Conservation (phyloP, 92 coral and sea anemone species). For the Zoanthus sociatus region DNA sequence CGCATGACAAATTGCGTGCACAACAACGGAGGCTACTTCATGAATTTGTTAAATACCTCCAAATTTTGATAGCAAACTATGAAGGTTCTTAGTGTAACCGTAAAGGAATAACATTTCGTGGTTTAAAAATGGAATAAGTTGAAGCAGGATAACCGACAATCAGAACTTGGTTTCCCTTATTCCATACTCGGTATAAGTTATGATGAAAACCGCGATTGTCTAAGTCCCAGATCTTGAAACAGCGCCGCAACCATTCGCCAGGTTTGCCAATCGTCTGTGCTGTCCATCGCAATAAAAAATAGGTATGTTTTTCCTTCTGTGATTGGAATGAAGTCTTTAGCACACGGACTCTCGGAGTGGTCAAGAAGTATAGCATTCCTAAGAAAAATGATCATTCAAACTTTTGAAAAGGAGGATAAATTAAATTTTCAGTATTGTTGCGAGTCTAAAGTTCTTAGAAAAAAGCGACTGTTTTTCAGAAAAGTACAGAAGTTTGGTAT, state of each 20-base stretch:
- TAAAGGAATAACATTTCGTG: constrained; percentile 13
- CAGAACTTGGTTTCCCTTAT: constrained; percentile 22
- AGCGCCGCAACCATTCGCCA: constrained; percentile 10
- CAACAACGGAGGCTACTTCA: no score
- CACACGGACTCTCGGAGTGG: constrained; percentile 32
- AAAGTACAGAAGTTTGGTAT: no score
- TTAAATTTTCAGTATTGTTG: no score
- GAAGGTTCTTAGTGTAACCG: not conserved
- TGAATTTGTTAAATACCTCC: no score
- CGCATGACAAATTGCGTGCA: no score
- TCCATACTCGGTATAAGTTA: constrained; percentile 28
- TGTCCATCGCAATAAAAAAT: constrained; percentile 5
- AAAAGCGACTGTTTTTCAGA: no score
- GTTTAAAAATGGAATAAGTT: constrained; percentile 12
- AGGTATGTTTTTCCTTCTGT: constrained; percentile 18
- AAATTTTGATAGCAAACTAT: no score
- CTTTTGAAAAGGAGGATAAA: no score
- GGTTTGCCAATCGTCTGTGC: constrained; percentile 15
- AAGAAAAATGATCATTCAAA: not conserved
- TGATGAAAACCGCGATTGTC: constrained; percentile 39
- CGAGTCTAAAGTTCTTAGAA: no score
- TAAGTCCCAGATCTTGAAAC: constrained; percentile 38
- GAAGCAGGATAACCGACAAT: constrained; percentile 36
- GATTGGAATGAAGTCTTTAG: constrained; percentile 19
- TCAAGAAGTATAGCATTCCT: constrained; percentile 35